Evolutionary conservation across 2,797 vertebrate genomes (phyloP).

Genomic region (Poecilia picta): DNA sequence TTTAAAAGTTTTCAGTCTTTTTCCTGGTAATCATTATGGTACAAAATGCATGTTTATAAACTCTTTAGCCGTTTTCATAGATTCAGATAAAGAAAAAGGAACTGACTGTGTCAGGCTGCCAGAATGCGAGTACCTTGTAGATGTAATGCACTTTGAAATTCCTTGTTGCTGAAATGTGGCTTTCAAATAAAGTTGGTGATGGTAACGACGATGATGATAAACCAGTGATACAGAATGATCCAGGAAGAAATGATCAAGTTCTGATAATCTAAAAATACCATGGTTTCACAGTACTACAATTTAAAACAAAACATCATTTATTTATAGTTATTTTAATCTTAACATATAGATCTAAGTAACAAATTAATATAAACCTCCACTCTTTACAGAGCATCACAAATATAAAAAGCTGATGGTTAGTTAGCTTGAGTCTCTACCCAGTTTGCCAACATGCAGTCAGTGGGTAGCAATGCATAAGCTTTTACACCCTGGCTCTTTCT

Average conservation of each 20-base stretch:
- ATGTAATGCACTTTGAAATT: background rate
- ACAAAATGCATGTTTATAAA: background rate
- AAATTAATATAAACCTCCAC: background rate
- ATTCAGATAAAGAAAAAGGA: background rate
- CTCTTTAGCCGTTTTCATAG: background rate
- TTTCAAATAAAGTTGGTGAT: background rate
- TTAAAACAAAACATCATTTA: background rate
- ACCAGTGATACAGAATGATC: background rate
- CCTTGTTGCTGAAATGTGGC: background rate
- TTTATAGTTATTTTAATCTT: background rate
- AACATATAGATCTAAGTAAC: background rate
- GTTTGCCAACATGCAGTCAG: background rate
- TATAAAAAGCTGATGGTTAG: background rate
- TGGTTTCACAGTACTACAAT: background rate
- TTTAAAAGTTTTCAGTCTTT: background rate
- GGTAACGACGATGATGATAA: background rate
- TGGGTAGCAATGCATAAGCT: background rate
- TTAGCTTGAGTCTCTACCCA: background rate
- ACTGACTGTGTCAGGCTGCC: background rate
- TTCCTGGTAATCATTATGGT: background rate
- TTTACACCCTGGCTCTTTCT: background rate
- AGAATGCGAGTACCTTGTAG: background rate
- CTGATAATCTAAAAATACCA: background rate
- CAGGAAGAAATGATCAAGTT: background rate
- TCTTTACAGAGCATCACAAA: background rate